A percentile compares a stretch with the other conserved stretches of the same genome.
Evolutionary conservation across 2,113 vertebrate genomes (phyloP).

Genomic region (Mirza zaza): DNA sequence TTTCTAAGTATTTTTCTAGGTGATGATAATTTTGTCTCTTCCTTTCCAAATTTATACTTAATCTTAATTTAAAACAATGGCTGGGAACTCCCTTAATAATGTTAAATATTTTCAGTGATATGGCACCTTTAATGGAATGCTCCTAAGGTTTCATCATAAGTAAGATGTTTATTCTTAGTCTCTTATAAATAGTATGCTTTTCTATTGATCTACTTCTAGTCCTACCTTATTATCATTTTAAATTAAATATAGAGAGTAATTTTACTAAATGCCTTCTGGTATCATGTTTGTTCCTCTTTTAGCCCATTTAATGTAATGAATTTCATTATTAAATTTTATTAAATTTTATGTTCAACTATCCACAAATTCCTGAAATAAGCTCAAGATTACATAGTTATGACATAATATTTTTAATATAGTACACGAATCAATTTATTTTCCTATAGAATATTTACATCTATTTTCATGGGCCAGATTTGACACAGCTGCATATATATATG

Average conservation of each 20-base stretch:
- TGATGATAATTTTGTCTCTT: background rate
- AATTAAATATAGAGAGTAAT: background rate
- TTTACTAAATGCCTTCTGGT: background rate
- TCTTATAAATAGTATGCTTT: background rate
- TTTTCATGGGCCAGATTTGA: background rate
- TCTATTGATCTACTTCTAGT: background rate
- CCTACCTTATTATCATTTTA: background rate
- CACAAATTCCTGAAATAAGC: background rate
- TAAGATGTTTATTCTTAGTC: background rate
- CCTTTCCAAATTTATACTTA: conserved; percentile 8
- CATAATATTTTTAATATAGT: background rate
- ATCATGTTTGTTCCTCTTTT: background rate
- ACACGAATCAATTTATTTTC: background rate
- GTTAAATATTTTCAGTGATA: conserved; percentile 31
- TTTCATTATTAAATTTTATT: background rate
- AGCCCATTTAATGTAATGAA: background rate
- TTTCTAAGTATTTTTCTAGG: conserved; percentile 33
- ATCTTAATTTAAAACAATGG: conserved; percentile 11
- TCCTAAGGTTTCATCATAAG: conserved; percentile 28
- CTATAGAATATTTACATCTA: background rate
- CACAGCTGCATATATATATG: background rate
- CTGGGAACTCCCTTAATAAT: background rate
- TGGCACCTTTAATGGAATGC: background rate
- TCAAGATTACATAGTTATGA: background rate
- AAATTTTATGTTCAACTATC: background rate